These are phyloP conservation scores for Tetramorium alpestre DNA, from an alignment of 1,140 invertebrate genomes.

Conservation along the genomic window DNA sequence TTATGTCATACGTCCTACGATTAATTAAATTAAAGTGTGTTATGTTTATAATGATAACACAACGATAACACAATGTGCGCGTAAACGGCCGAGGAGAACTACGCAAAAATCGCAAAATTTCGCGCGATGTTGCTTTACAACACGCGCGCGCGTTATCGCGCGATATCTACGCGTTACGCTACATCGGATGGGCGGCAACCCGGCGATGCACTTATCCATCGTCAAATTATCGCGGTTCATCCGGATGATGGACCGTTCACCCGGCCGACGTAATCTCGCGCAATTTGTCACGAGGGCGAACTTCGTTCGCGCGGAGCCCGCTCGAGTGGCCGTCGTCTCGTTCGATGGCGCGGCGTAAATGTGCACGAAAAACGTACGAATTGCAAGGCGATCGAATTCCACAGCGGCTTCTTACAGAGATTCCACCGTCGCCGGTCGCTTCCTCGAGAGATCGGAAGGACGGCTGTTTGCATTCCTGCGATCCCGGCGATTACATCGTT, in stretches of 20 bases:
- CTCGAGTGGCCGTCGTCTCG: neutral
- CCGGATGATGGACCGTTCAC: slow-evolving; percentile 69
- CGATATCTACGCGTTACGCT: slow-evolving; percentile 34
- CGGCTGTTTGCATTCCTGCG: slow-evolving; percentile 29
- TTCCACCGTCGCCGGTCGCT: slow-evolving; percentile 37
- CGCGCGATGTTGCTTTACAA: slow-evolving; percentile 11
- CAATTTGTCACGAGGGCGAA: slow-evolving; percentile 70
- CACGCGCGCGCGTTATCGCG: slow-evolving; percentile 16
- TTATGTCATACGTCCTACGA: neutral
- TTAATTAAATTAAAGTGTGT: neutral
- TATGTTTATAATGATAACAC: neutral
- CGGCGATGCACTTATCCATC: slow-evolving; percentile 63
- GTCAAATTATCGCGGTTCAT: slow-evolving; percentile 71
- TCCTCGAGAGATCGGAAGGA: neutral
- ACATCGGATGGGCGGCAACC: slow-evolving; percentile 43
- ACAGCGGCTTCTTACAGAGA: slow-evolving; percentile 41
- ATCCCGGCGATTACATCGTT: slow-evolving; percentile 41
- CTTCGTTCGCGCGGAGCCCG: slow-evolving; percentile 22
- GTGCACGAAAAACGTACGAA: slow-evolving; percentile 59
- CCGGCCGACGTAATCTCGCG: slow-evolving; percentile 63
- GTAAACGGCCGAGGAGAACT: neutral
- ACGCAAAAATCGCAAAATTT: slow-evolving; percentile 3
- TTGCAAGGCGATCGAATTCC: slow-evolving; percentile 65
- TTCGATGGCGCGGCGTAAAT: neutral
- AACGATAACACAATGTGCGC: neutral